These are phyloP conservation scores for Scaptomyza pallida DNA, from an alignment of 1,140 invertebrate genomes.

Conservation along the genomic window DNA sequence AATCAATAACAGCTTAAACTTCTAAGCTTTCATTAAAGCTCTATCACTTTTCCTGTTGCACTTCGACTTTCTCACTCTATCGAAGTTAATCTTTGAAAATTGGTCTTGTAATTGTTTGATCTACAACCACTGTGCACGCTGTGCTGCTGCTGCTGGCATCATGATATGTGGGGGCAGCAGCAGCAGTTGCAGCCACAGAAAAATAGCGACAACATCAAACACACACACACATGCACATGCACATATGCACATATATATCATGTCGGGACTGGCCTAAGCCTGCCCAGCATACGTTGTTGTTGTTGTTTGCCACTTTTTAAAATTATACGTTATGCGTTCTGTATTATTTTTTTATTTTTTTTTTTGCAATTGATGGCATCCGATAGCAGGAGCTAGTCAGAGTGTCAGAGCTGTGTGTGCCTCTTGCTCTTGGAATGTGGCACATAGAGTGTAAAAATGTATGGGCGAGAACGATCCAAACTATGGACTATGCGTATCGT, in stretches of 20 bases:
- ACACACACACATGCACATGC: neutral
- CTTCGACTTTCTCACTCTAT: too few species aligned
- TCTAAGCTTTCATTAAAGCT: too few species aligned
- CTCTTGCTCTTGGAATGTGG: constrained; percentile 47
- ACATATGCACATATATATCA: constrained; percentile 35
- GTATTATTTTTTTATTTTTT: constrained; percentile 45
- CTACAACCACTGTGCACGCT: constrained; percentile 28
- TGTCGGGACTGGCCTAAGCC: constrained; percentile 42
- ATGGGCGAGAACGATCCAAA: constrained; percentile 16
- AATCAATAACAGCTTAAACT: too few species aligned
- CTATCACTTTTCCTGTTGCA: neutral
- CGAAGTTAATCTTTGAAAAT: neutral
- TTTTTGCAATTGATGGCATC: constrained; percentile 80
- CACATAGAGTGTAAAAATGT: constrained; percentile 1
- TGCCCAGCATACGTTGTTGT: constrained; percentile 53
- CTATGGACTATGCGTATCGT: neutral
- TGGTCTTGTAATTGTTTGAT: neutral
- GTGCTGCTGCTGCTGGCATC: constrained; percentile 44
- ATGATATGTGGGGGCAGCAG: constrained; percentile 60
- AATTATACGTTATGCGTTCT: constrained; percentile 75
- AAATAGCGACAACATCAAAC: constrained; percentile 4
- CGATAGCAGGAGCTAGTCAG: constrained; percentile 72
- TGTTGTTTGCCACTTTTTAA: constrained; percentile 77
- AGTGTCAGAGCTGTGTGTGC: constrained; percentile 28
- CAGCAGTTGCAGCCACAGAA: constrained; percentile 15